Percentiles rank a stretch among this genome's conserved stretches.
Evolutionary conservation across 2,797 vertebrate genomes (phyloP).

Genomic region (Aeoliscus strigatus): DNA sequence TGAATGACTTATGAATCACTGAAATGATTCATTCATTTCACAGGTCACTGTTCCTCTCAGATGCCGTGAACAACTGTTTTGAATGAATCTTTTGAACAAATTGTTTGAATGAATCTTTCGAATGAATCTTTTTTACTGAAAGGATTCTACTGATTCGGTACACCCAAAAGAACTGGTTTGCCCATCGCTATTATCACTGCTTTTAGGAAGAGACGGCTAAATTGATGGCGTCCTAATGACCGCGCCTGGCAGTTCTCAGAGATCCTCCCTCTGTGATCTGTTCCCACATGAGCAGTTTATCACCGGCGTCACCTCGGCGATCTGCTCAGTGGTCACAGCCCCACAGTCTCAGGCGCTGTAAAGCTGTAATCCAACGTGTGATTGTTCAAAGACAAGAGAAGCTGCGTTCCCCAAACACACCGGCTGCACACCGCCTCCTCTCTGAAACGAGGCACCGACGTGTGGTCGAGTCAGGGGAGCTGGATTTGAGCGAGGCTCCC

Average conservation of each 20-base stretch:
- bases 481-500: slow-evolving; percentile 22
- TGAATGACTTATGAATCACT: too few relatives aligned
- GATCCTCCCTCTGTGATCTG: slow-evolving; percentile 6
- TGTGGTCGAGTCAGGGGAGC: slow-evolving; percentile 35
- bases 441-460: slow-evolving; percentile 7
- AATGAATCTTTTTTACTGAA: slow-evolving; percentile 32
- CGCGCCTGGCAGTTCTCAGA: slow-evolving; percentile 15
- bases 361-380: slow-evolving; percentile 14
- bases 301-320: slow-evolving; percentile 20
- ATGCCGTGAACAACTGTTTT: too few relatives aligned
- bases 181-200: slow-evolving; percentile 10
- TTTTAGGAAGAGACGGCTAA: slow-evolving; percentile 9
- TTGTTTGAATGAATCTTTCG: too few relatives aligned
- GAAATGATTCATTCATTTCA: too few relatives aligned
- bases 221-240: slow-evolving; percentile 2
- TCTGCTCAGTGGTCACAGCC: slow-evolving; percentile 29
- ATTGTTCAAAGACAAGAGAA: slow-evolving; percentile 13
- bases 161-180: too few relatives aligned
- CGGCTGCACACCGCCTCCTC: neutral
- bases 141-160: too few relatives aligned
- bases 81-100: too few relatives aligned
- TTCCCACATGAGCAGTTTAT: slow-evolving; percentile 29
- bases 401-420: slow-evolving; percentile 18
- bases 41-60: too few relatives aligned
- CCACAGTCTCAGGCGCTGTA: slow-evolving; percentile 15